Base-by-base conservation (phyloP, 1,140 invertebrate species). In the Aphelinus atriplicis region DNA sequence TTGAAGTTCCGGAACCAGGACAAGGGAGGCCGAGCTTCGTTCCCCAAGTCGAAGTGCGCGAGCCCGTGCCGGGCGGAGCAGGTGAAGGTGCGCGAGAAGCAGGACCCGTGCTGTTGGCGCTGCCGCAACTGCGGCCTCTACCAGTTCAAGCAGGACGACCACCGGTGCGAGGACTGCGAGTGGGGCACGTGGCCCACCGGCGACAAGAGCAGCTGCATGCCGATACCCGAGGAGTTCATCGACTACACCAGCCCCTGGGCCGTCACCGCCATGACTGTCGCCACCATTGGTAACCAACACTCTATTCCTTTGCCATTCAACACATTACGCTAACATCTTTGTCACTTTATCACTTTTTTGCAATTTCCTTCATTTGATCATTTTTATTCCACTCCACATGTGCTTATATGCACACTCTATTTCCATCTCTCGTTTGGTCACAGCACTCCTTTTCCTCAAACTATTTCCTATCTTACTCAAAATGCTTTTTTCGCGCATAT, bases 71-170 rank as follows among this genome's bases (percentile, higher is more conserved):
- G 77, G 10, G 75, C 81, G 1, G 80, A 86, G 68, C 84, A 89
- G 73, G 84, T 89, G 1, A 89, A 90, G 84, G 84, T 90, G 1
- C 81, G 84, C 42, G 86, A 85, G 76, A 88, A 83, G 43, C 78
- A 80, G 7, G 91, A 91, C 76, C 85, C 87, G 1, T 91, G 90
- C 78, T 93, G 92, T 73, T 90, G 91, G 87, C 81, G 86, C 2
- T 94, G 93, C 77, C 88, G 89, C 45, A 85, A 89, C 68, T 94
- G 93, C 80, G 89, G 91, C 3, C 78, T 83, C 1, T 92, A 90
- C 78, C 90, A 94, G 81, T 91, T 89, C 78, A 87, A 92, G 26
- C 78, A 86, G 10, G 89, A 91, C 78, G 91, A 92, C 53, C 90
- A 89, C 64, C 88, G 90, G 2, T 94, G 93, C 80, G 86, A 89